Evolutionary conservation across 1,140 invertebrate genomes (phyloP).

Genomic region (Helicoverpa armigera): DNA sequence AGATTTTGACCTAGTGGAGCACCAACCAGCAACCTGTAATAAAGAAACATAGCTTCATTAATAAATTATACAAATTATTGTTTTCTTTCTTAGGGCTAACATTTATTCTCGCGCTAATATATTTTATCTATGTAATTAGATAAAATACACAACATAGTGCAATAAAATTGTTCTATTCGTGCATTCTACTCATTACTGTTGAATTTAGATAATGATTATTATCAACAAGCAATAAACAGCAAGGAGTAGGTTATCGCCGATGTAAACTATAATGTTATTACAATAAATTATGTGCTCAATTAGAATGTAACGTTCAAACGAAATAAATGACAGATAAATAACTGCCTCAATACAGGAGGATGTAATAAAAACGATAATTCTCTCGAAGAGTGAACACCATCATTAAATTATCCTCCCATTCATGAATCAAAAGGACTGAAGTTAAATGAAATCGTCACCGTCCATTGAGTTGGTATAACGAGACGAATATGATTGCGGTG

Average conservation of each 20-base stretch:
- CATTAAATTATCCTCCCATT: conserved; percentile 48
- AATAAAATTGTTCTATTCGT: neutral
- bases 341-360: conserved; percentile 8
- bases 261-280: neutral
- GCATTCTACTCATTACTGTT: conserved; percentile 17
- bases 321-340: conserved; percentile 6
- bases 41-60: conserved; percentile 51
- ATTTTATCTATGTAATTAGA: conserved; percentile 3
- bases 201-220: conserved; percentile 17
- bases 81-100: neutral
- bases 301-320: conserved; percentile 9
- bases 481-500: conserved; percentile 51
- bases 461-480: conserved; percentile 54
- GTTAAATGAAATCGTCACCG: conserved; percentile 27
- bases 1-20: conserved; percentile 95
- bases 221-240: conserved; percentile 12
- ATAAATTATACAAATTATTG: neutral
- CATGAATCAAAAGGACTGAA: conserved; percentile 38
- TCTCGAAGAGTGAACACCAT: conserved; percentile 30
- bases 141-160: neutral
- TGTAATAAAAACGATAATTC: conserved; percentile 38
- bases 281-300: neutral
- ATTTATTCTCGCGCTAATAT: neutral
- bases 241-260: conserved; percentile 1
- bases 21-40: conserved; percentile 95